Percentiles rank a stretch among this genome's conserved stretches.
Evolutionary conservation across 2,888 invertebrate genomes (phyloP).

Genomic region (Halictus quadricinctus): DNA sequence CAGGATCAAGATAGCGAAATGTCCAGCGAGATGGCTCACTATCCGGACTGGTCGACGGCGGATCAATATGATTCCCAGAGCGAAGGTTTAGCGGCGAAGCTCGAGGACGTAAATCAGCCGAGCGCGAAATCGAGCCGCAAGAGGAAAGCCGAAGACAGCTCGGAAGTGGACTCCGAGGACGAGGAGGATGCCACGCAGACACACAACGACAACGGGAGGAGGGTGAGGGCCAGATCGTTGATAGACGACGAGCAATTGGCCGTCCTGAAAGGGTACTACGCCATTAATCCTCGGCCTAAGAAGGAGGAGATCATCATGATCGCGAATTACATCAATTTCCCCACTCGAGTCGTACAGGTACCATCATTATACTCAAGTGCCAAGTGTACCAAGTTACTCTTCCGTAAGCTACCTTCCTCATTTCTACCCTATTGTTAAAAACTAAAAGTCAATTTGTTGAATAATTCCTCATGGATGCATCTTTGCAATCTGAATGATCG

Average conservation of each 20-base stretch:
- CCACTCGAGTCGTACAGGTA: conserved; percentile 82
- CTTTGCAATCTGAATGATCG: no score
- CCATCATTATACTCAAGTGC: no score
- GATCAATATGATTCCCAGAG: conserved; percentile 83
- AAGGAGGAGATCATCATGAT: conserved; percentile 96
- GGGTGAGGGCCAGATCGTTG: conserved; percentile 95
- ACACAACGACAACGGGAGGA: conserved; percentile 83
- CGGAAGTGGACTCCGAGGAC: conserved; percentile 70
- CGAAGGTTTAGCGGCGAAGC: conserved; percentile 90
- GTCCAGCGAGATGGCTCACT: conserved; percentile 79
- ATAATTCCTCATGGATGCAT: no score
- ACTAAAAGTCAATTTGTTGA: no score
- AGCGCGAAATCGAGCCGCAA: conserved; percentile 64
- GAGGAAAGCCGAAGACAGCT: conserved; percentile 66
- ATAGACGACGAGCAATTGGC: conserved; percentile 97
- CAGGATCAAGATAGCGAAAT: conserved; percentile 88
- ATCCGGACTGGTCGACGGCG: conserved; percentile 75
- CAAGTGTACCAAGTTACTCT: no score
- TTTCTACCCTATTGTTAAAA: no score
- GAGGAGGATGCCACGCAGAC: conserved; percentile 83
- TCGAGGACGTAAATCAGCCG: conserved; percentile 85
- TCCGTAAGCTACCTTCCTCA: no score
- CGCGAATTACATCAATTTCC: conserved; percentile 87
- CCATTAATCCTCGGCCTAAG: conserved; percentile 95
- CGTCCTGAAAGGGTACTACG: conserved; percentile 94